A percentile compares a stretch with the other conserved stretches of the same genome.
Conservation (phyloP, 2,888 invertebrate genomes). For the Eupithecia abbreviata region DNA sequence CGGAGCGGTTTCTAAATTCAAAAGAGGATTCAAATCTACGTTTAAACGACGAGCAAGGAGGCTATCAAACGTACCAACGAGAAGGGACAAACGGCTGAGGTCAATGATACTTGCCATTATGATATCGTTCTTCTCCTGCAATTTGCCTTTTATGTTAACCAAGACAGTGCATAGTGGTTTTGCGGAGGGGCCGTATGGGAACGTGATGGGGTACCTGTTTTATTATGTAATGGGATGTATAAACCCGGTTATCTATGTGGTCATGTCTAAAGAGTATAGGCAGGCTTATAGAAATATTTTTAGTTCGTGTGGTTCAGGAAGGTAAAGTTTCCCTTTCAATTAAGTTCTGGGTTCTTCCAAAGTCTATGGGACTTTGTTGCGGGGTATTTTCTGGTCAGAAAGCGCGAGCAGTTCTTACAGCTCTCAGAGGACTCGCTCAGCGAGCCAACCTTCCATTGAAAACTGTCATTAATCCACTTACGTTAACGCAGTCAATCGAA, state of each 20-base stretch:
- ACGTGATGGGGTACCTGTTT: constrained; percentile 30
- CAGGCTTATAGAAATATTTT: constrained; percentile 36
- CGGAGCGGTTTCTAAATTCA: constrained; percentile 12
- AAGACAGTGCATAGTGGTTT: constrained; percentile 13
- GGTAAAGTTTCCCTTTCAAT: background rate
- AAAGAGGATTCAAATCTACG: constrained; percentile 16
- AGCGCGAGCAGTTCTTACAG: too few relatives aligned
- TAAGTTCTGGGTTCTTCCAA: too few relatives aligned
- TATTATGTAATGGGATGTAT: constrained; percentile 30
- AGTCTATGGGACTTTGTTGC: too few relatives aligned
- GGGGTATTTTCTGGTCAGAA: too few relatives aligned
- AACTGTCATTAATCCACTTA: too few relatives aligned
- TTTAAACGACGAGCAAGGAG: constrained; percentile 18
- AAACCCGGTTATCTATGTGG: constrained; percentile 40
- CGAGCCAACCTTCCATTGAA: too few relatives aligned
- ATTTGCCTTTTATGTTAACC: constrained; percentile 34
- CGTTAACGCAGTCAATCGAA: too few relatives aligned
- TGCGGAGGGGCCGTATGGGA: constrained; percentile 10
- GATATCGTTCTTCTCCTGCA: constrained; percentile 33
- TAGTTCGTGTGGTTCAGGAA: background rate
- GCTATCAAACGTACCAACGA: constrained; percentile 23
- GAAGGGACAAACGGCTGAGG: constrained; percentile 35
- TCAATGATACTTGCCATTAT: constrained; percentile 37
- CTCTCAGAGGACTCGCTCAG: too few relatives aligned
- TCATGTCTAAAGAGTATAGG: constrained; percentile 40